A percentile compares a stretch with the other conserved stretches of the same genome.
These are phyloP conservation scores for Idaea aversata DNA, from an alignment of 2,888 invertebrate genomes.

Conservation along the genomic window DNA sequence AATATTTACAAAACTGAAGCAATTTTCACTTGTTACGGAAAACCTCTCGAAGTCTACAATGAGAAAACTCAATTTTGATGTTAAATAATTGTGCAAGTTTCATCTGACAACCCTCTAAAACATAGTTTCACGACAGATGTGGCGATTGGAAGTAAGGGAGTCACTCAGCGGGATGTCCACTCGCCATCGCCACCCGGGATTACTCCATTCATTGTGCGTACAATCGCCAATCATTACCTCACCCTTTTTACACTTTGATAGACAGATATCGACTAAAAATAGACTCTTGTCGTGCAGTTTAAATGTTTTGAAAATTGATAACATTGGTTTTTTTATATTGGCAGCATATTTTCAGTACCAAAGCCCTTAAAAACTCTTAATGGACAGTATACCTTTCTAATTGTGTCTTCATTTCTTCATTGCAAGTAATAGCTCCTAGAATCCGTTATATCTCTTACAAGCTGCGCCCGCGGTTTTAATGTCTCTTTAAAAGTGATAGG, in stretches of 20 bases:
- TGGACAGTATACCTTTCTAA: no score
- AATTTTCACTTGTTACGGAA: background rate
- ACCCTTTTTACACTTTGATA: constrained; percentile 25
- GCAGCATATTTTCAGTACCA: background rate
- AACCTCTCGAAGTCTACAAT: background rate
- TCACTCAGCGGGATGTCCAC: constrained; percentile 38
- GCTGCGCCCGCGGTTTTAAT: no score
- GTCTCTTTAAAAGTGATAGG: no score
- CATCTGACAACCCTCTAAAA: constrained; percentile 8
- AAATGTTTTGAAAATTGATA: background rate
- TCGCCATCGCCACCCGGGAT: constrained; percentile 15
- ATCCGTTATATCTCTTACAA: no score
- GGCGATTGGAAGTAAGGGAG: constrained; percentile 28
- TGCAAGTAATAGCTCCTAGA: no score
- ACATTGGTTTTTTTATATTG: background rate
- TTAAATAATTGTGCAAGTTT: background rate
- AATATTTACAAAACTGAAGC: background rate
- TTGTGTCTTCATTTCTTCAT: no score
- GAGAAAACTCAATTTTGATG: background rate
- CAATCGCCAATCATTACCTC: constrained; percentile 27
- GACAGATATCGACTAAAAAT: constrained; percentile 25
- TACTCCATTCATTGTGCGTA: constrained; percentile 24
- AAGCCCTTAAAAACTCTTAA: background rate
- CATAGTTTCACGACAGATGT: constrained; percentile 31
- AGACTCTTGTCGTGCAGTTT: background rate